Percentiles rank a stretch among this genome's conserved stretches.
These are phyloP conservation scores for Trochalopteron elliotii DNA, from an alignment of 2,113 vertebrate genomes.

Conservation along the genomic window DNA sequence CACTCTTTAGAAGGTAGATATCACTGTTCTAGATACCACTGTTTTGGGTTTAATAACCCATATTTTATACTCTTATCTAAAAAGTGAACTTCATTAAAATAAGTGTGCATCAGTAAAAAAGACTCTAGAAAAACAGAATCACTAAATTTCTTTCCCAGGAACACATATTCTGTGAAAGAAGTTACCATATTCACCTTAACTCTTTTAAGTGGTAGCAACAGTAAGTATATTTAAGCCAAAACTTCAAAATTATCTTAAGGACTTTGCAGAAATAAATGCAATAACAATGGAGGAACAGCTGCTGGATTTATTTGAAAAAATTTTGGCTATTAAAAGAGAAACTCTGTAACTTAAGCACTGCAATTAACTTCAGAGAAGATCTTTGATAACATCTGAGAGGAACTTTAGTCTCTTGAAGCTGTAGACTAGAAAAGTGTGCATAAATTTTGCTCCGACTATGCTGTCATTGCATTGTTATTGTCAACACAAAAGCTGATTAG, in stretches of 20 bases:
- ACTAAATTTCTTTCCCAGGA: background rate
- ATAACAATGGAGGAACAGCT: background rate
- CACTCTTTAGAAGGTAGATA: background rate
- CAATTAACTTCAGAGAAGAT: background rate
- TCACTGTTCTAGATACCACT: background rate
- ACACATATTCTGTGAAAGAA: background rate
- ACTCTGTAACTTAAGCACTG: background rate
- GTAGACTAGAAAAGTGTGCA: background rate
- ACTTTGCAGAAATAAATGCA: background rate
- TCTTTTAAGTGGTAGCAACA: background rate
- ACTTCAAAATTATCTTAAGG: background rate
- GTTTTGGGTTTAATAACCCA: background rate
- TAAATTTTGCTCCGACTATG: background rate
- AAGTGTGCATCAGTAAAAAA: background rate
- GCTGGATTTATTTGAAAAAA: background rate
- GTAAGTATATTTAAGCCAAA: background rate
- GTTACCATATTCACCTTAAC: background rate
- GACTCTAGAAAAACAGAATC: background rate
- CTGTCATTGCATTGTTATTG: background rate
- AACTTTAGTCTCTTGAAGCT: background rate
- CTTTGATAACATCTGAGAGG: conserved; percentile 1
- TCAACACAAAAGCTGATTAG: background rate
- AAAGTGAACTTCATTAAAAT: background rate
- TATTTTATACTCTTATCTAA: background rate
- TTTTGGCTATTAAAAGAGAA: background rate